These are phyloP conservation scores for Cichladusa arquata DNA, from an alignment of 2,113 vertebrate genomes.

Conservation along the genomic window DNA sequence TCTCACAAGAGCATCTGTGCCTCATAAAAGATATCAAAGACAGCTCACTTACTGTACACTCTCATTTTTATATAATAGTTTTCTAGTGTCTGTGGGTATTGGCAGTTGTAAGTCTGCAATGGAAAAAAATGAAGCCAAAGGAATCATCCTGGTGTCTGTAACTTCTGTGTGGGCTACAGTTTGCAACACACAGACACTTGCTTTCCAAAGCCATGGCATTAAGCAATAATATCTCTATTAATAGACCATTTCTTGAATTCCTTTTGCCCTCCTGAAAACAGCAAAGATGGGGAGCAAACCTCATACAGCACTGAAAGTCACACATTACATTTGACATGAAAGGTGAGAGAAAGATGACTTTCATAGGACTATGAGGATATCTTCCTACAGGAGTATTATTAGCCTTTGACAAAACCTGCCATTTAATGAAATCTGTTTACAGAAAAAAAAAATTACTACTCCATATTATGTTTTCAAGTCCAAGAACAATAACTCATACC, in stretches of 20 bases:
- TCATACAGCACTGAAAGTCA: background rate
- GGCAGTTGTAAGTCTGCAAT: background rate
- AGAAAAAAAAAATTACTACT: background rate
- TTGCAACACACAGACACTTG: background rate
- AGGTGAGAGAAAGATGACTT: background rate
- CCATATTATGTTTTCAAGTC: background rate
- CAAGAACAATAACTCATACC: background rate
- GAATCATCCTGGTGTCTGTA: background rate
- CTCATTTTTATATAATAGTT: background rate
- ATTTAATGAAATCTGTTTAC: background rate
- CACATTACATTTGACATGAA: background rate
- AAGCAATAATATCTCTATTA: background rate
- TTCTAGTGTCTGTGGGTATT: background rate
- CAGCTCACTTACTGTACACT: background rate
- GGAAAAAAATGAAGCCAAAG: background rate
- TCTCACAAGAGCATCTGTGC: background rate
- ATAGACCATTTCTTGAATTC: background rate
- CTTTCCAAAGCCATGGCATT: background rate
- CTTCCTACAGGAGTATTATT: background rate
- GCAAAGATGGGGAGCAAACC: background rate
- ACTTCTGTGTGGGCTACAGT: background rate
- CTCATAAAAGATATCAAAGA: background rate
- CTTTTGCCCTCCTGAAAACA: background rate
- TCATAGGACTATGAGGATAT: background rate
- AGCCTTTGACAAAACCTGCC: background rate